Conservation (phyloP, 2,797 vertebrate species). For the Limosa lapponica region DNA sequence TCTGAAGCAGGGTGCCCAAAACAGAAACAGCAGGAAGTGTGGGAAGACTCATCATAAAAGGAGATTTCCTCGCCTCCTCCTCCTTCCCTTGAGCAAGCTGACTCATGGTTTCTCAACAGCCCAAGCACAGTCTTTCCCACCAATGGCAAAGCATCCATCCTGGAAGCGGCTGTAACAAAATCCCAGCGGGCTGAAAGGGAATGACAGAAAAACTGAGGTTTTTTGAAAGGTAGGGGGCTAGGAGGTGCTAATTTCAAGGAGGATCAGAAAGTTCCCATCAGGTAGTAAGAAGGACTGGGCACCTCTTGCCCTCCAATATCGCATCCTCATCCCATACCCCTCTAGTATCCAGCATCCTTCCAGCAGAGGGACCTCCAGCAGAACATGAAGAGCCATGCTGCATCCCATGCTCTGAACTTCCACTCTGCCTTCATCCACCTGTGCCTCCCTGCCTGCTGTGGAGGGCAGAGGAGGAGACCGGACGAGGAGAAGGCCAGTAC, state of each 20-base stretch:
- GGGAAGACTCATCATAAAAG: slow-evolving; percentile 48
- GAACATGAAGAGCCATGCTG: fast-evolving
- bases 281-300: neutral
- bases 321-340: neutral
- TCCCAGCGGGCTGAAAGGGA: neutral
- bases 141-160: neutral
- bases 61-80: slow-evolving; percentile 51
- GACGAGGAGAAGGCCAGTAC: fast-evolving
- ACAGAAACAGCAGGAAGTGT: slow-evolving; percentile 62
- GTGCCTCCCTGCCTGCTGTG: neutral
- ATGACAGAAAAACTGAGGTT: neutral
- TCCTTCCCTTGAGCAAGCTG: slow-evolving; percentile 53
- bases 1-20: slow-evolving; percentile 32
- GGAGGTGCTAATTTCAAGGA: neutral
- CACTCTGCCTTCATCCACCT: fast-evolving
- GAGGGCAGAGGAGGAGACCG: fast-evolving
- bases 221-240: neutral
- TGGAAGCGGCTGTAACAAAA: neutral
- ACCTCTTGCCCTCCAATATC: neutral
- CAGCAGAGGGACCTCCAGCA: neutral
- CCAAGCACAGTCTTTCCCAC: neutral
- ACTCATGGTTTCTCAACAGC: slow-evolving; percentile 53
- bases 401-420: fast-evolving
- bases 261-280: neutral
- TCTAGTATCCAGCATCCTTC: neutral